Evolutionary conservation across 2,113 vertebrate genomes (phyloP).

Genomic region (Siniperca knerii): DNA sequence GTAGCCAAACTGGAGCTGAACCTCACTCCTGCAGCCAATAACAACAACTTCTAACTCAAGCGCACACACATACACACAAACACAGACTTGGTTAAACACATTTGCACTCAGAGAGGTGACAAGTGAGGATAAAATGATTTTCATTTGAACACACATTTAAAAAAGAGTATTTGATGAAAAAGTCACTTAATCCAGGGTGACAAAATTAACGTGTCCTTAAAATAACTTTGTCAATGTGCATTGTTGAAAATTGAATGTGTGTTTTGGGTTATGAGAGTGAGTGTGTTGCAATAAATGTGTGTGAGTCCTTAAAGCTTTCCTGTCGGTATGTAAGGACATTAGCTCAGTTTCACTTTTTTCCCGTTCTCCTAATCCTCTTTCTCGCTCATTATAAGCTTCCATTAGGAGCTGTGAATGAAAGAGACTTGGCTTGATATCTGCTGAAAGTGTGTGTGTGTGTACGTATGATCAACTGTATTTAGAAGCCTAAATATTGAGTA

Average conservation of each 20-base stretch:
- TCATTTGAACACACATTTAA: conserved; percentile 5
- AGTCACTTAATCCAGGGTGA: conserved; percentile 32
- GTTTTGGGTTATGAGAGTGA: conserved; percentile 11
- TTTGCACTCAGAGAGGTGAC: conserved; percentile 66
- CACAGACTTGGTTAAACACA: conserved; percentile 61
- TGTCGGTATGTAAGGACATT: conserved; percentile 42
- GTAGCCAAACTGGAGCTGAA: conserved; percentile 72
- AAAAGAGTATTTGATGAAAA: conserved; percentile 28
- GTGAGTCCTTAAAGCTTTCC: conserved; percentile 26
- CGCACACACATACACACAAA: conserved; percentile 30
- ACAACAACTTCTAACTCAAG: conserved; percentile 62
- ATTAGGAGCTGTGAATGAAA: conserved; percentile 26
- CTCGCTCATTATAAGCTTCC: conserved; percentile 28
- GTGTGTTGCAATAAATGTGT: conserved; percentile 6
- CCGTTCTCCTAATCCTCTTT: conserved; percentile 42
- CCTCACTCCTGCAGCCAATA: conserved; percentile 56
- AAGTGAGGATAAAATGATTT: conserved; percentile 63
- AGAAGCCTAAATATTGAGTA: conserved; percentile 13
- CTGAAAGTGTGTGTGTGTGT: conserved; percentile 18
- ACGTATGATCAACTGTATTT: conserved; percentile 5
- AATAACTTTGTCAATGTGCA: conserved; percentile 26
- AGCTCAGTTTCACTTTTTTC: conserved; percentile 52
- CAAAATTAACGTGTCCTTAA: conserved; percentile 36
- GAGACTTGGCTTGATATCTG: conserved; percentile 35
- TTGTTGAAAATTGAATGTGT: conserved; percentile 12